Evolutionary conservation across 2,888 invertebrate species (phyloP), one percentile per base, ranked within the genome.

Genomic region (Nomada flava): DNA sequence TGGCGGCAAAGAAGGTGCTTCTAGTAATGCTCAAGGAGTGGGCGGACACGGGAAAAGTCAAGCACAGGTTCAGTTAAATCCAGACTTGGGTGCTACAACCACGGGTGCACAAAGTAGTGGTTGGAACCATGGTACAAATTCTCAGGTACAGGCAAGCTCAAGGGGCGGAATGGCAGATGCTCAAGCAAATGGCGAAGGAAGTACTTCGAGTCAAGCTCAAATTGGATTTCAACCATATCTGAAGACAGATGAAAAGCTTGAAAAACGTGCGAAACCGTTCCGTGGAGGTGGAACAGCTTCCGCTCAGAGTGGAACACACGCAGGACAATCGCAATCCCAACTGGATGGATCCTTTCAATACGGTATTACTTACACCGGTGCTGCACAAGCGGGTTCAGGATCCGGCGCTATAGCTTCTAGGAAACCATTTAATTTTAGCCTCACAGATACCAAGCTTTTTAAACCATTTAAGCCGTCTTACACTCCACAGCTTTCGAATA

Each of bases 111-210:
- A 97, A 92, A 97, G 96, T 89, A 95, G 96, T 79, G 97, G 97
- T 5, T 94, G 95, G 86, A 95, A 96, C 90, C 97, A 97, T 90
- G 97, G 96, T n/a, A 97, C 96, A 0, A 96, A 96, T 91, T 96
- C 96, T 5, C 96, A 97, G 94, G 97, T 98, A 0, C 96, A 97
- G 94, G 97, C 97, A 3, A 96, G 97, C 83, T 95, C 96, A 47
- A 97, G 96, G 93, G 98, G 98, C 23, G 98, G 98, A 5, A 95
- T 97, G 95, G 97, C 98, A 2, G 97, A 98, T 92, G 97, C 98
- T 0, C 97, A 98, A 94, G 97, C 98, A 0, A 96, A 96, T 89
- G 98, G 97, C 0, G 96, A 97, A 2, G 98, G 97, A 5, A 97
- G 96, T 89, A 97, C 98, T 0, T 97, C 97, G 0, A 98, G 97